Base-by-base conservation (phyloP, 2,113 vertebrate species). In the Eulacestoma nigropectus region DNA sequence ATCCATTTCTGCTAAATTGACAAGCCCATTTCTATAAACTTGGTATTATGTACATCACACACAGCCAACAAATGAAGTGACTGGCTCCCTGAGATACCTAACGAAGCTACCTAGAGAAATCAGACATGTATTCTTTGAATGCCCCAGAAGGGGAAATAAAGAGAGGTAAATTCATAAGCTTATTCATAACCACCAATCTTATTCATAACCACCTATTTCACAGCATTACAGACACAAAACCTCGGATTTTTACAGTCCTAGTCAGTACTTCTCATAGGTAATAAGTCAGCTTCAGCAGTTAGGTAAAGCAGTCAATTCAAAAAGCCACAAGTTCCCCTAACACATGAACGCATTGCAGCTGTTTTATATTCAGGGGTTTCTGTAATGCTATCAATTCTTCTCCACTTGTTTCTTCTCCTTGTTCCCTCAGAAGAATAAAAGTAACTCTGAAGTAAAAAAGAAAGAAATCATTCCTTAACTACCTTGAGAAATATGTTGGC, bases 231-330 rank as follows among this genome's bases (percentile, higher is more conserved):
- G 52, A 80, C 55, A 42, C 6, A 84, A 89, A 75, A 41, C 11
- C 41, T 88, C 4, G 1, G 53, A 69, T 53, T 87, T 86, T 88
- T 84, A 92, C 13, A 39, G 59, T 33, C 74, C 76, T 30, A 70
- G 72, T 56, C 77, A 87, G 67, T 90, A 68, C 50, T 91, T 77
- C 82, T 93, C 75, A 47, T 7, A 69, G 30, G 81, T 65, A 93
- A 68, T 93, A 94, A 87, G 91, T 92, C 73, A 80, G 68, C 47
- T 67, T 84, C 76, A 81, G 44, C 56, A 62, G 49, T 91, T 79
- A 55, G 44, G 52, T 92, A 90, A 93, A 78, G 59, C 32, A 96
- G 78, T 88, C 87, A 87, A 89, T 89, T 94, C 81, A 91, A 72
- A 88, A 93, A 87, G 89, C 35, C 62, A 76, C 57, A 53, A 90